Evolutionary conservation across 2,888 invertebrate species (phyloP).

Genomic region (Alviniconcha strummeri): DNA sequence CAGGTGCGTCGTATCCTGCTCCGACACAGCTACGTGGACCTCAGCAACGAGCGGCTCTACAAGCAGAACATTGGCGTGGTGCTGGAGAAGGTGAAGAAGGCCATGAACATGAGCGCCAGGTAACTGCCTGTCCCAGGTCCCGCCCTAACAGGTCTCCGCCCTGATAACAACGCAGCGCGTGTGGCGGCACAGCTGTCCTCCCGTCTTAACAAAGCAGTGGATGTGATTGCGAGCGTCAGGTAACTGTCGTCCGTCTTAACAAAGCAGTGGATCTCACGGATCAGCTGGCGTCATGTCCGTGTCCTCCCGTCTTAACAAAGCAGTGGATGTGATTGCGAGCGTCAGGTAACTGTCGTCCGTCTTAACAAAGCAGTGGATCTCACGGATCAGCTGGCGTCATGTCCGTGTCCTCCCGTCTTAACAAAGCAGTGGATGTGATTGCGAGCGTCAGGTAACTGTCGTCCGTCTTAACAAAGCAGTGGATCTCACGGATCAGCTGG

Average conservation of each 20-base stretch:
- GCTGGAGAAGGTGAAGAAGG: slow-evolving; percentile 62
- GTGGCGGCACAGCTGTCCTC: neutral
- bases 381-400: neutral
- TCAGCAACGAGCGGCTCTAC: slow-evolving; percentile 69
- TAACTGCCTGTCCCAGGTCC: neutral
- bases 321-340: too few species aligned
- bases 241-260: neutral
- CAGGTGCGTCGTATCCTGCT: slow-evolving; percentile 65
- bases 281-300: neutral
- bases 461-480: neutral
- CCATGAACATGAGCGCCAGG: slow-evolving; percentile 32
- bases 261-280: neutral
- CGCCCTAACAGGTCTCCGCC: neutral
- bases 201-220: too few species aligned
- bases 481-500: neutral
- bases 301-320: too few species aligned
- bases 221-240: too few species aligned
- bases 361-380: neutral
- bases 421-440: too few species aligned
- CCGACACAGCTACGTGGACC: slow-evolving; percentile 60
- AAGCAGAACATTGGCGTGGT: slow-evolving; percentile 64
- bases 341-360: too few species aligned
- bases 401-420: too few species aligned
- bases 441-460: too few species aligned
- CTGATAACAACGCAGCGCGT: neutral